Percentiles rank a stretch among this genome's conserved stretches.
Evolutionary conservation across 2,797 vertebrate species (phyloP).

Genomic region (Chiroxiphia lanceolata): DNA sequence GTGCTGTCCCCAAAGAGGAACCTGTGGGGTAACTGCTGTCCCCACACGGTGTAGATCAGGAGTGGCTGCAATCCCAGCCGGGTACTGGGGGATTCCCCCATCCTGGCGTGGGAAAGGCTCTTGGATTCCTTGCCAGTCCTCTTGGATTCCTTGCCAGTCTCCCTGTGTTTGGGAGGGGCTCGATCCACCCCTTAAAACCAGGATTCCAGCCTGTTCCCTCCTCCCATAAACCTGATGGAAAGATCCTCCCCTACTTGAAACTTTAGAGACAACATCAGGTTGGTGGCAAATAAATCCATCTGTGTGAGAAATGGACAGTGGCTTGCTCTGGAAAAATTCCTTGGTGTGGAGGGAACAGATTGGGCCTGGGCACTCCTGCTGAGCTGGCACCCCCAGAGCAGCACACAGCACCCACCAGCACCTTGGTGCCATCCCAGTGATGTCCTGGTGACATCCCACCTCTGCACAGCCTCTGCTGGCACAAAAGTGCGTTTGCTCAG

Average conservation of each 20-base stretch:
- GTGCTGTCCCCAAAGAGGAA: background rate
- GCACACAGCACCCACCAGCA: fast-evolving
- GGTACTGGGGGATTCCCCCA: background rate
- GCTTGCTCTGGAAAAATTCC: background rate
- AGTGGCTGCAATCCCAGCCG: background rate
- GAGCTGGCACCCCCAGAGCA: background rate
- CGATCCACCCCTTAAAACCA: background rate
- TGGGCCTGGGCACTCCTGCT: background rate
- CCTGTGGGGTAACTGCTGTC: background rate
- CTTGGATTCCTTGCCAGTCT: background rate
- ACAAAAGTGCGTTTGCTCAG: background rate
- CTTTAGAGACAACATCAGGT: background rate
- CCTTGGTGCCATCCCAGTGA: background rate
- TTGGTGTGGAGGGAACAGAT: background rate
- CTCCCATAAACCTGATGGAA: background rate
- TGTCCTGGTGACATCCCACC: background rate
- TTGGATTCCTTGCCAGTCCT: background rate
- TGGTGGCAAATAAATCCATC: background rate
- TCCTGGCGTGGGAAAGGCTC: background rate
- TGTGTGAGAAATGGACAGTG: too few species aligned
- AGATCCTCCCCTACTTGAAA: background rate
- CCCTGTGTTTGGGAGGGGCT: background rate
- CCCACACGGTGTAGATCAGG: background rate
- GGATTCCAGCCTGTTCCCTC: background rate
- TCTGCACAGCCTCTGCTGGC: background rate